Base-by-base conservation (phyloP, 2,797 vertebrate species). In the Clarias pachynema region DNA sequence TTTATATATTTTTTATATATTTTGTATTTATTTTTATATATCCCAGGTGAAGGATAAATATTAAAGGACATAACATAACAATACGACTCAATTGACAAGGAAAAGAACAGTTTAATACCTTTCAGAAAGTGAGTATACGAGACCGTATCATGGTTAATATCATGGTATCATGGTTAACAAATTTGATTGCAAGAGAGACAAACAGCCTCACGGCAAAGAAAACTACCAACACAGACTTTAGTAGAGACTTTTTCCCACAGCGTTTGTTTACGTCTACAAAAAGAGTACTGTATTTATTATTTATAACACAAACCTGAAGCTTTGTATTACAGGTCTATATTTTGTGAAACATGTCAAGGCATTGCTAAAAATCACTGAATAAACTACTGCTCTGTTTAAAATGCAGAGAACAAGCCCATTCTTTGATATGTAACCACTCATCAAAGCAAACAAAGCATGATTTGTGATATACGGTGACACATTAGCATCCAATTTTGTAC, bases 401-500 rank as follows among this genome's bases (percentile, higher is more conserved):
- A 60, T 63, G 77, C 34, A n/a, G 8, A 77, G 18, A 79, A 79
- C 22, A 40, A 62, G 77, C 22, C 14, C 0, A 20, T 77, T 59
- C 18, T 65, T 40, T 49, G 1, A 26, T 56, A 68, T 5, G 20
- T 29, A 69, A 57, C 44, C 24, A 62, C 24, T 4, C n/a, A 57
- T 18, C 44, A 75, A 57, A 66, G 29, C 31, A 66, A 81, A 37
- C 0, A 12, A 53, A 81, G 60, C 78, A 62, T 16, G n/a, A 44
- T 80, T 56, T 60, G 44, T 59, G 56, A 73, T 70, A 37, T 83
- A 79, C 44, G 31, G 59, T 62, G 75, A 84, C 83, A 62, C 79
- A 84, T 87, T 87, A 77, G 29, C 70, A 81, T 75, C 9, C 49
- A 53, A 68, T 81, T 56, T 49, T 49, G 34, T 37, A 40, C 62